Evolutionary conservation across 2,888 invertebrate genomes (phyloP), one percentile per base, ranked within the genome.

Genomic region (Scaptomyza parva): DNA sequence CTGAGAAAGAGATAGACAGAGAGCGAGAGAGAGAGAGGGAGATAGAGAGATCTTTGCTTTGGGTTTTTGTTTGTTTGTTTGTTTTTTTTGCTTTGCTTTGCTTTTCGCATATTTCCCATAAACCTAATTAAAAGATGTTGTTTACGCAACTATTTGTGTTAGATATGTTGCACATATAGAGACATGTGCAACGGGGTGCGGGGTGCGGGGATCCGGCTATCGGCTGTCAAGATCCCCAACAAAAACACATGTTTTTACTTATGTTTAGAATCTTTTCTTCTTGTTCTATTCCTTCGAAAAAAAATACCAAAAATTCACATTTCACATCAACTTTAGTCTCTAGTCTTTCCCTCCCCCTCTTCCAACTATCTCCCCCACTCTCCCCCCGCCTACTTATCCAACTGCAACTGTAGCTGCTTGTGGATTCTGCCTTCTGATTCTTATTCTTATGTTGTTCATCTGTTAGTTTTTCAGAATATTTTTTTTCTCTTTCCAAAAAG

Each of bases 41-140:
- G 11, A 5, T 17, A 39, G 57, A 26, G 60, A 40, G 43, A 39
- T 44, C 33, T n/a, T n/a, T n/a, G 53, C 14, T 17, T 51, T 11
- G 18, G 50, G 50, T 41, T 59, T 44, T 67, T 50, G 26, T 41
- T 61, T 45, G 60, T 41, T 61, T 45, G 60, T 43, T 20, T 55
- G 28, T 52, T 57, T 60, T 60, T 43, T 70, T 70, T 65, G 51
- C 14, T n/a, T n/a, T 35, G 35, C 30, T 33, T 11, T 28, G 51
- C 55, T 73, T 77, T 35, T 83, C 84, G 81, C 81, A 82, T 77
- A 68, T 80, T 82, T 82, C 81, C 86, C 82, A 84, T 86, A 82
- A 86, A 86, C 82, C 86, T 76, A 82, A 82, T 82, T 86, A 86
- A 82, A 84, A 76, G 83, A 64, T 44, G 52, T 55, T 47, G 39